These are phyloP conservation scores for Ancistrus triradiatus DNA, from an alignment of 2,113 vertebrate genomes.

Conservation along the genomic window DNA sequence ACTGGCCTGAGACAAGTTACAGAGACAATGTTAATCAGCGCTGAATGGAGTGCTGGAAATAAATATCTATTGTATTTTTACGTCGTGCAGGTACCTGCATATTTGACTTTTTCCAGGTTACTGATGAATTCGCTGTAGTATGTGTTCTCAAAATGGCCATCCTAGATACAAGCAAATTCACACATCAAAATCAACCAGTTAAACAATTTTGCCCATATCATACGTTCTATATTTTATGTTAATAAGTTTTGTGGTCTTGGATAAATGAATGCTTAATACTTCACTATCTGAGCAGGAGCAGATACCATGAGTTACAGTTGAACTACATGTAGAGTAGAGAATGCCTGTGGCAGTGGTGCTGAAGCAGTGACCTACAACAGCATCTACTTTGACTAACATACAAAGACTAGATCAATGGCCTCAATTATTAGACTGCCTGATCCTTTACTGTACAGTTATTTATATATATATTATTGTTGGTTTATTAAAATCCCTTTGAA, in stretches of 20 bases:
- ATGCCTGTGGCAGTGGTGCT: slow-evolving; percentile 25
- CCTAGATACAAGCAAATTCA: slow-evolving; percentile 60
- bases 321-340: not conserved
- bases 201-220: no score
- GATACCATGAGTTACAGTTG: not conserved
- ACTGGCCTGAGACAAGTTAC: slow-evolving; percentile 64
- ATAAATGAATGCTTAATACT: slow-evolving; percentile 11
- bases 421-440: slow-evolving; percentile 33
- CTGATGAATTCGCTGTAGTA: slow-evolving; percentile 85
- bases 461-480: no score
- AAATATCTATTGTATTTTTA: not conserved
- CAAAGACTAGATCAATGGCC: slow-evolving; percentile 29
- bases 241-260: not conserved
- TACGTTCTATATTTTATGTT: no score
- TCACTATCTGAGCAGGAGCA: slow-evolving; percentile 13
- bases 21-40: not conserved
- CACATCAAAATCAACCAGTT: slow-evolving; percentile 7
- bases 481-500: no score
- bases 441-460: no score
- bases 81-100: slow-evolving; percentile 67
- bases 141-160: slow-evolving; percentile 79
- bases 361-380: slow-evolving; percentile 37
- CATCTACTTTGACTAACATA: not conserved
- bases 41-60: not conserved
- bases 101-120: slow-evolving; percentile 73